phyloP scores from a whole-genome alignment of 2,797 vertebrate species.

The Babyrousa celebensis region DNA sequence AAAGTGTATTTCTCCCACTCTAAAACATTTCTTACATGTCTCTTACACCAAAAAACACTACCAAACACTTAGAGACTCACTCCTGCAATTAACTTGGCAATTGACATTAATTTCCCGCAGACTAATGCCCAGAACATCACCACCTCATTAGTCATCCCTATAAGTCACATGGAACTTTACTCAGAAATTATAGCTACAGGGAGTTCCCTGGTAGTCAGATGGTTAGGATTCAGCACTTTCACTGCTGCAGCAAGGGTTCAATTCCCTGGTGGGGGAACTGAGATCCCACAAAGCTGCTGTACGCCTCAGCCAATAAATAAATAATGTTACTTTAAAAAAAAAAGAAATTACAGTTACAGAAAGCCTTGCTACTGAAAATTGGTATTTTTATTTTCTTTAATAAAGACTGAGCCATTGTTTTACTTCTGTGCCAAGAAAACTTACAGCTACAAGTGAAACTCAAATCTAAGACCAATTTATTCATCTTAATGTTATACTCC shows the following conservation, averaged over 20 bases:
- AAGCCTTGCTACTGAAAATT: not conserved
- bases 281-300: too few relatives aligned
- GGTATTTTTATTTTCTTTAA: constrained; percentile 41
- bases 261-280: too few relatives aligned
- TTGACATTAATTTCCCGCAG: constrained; percentile 9
- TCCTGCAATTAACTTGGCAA: not conserved
- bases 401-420: not conserved
- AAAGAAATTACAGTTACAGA: constrained; percentile 32
- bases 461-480: not conserved
- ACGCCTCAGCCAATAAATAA: too few relatives aligned
- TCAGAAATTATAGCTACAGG: constrained; percentile 38
- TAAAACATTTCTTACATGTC: constrained; percentile 27
- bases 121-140: not conserved
- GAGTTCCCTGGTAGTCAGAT: too few relatives aligned
- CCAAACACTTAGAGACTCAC: not conserved
- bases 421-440: not conserved
- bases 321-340: too few relatives aligned
- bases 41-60: not conserved
- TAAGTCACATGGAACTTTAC: not conserved
- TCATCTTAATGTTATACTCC: constrained; percentile 6
- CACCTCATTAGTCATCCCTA: not conserved
- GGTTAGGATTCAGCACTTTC: too few relatives aligned
- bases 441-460: not conserved
- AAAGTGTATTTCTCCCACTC: not conserved
- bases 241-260: too few relatives aligned